A percentile compares a stretch with the other conserved stretches of the same genome.
Evolutionary conservation across 2,797 vertebrate species (phyloP).

Genomic region (Enteromius viviparus): DNA sequence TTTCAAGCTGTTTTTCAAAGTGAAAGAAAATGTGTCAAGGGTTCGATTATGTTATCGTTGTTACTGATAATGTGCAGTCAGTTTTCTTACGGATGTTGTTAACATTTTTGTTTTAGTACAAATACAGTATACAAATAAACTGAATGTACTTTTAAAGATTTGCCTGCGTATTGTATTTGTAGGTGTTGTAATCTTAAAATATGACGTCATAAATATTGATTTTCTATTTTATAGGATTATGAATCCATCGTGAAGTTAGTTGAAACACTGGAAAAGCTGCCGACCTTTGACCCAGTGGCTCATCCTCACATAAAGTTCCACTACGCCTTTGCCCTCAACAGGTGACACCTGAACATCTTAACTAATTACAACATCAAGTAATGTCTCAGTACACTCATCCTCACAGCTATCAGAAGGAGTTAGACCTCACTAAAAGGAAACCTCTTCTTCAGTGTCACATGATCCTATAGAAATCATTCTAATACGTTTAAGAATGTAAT

Average conservation of each 20-base stretch:
- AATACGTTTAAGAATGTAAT: too few species aligned
- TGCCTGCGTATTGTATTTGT: background rate
- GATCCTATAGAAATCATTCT: background rate
- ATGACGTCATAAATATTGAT: background rate
- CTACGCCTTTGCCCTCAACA: conserved; percentile 95
- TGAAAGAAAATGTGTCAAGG: conserved; percentile 57
- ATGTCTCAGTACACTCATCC: background rate
- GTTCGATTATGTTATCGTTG: conserved; percentile 67
- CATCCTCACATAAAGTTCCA: conserved; percentile 96
- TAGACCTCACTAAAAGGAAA: background rate
- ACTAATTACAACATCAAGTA: too few species aligned
- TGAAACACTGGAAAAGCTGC: conserved; percentile 94
- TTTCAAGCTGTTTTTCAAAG: background rate
- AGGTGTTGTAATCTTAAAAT: background rate
- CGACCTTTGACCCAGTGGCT: conserved; percentile 92
- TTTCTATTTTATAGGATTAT: conserved; percentile 83
- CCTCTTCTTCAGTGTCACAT: background rate
- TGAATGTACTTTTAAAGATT: background rate
- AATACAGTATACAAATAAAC: background rate
- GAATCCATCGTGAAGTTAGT: conserved; percentile 96
- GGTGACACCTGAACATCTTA: conserved; percentile 75
- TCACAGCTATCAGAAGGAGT: background rate
- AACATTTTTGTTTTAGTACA: background rate
- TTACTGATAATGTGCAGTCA: conserved; percentile 40
- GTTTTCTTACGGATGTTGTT: conserved; percentile 10